Evolutionary conservation across 2,797 vertebrate genomes (phyloP), one percentile per base, ranked within the genome.

Genomic region (Pseudochromis fuscus): DNA sequence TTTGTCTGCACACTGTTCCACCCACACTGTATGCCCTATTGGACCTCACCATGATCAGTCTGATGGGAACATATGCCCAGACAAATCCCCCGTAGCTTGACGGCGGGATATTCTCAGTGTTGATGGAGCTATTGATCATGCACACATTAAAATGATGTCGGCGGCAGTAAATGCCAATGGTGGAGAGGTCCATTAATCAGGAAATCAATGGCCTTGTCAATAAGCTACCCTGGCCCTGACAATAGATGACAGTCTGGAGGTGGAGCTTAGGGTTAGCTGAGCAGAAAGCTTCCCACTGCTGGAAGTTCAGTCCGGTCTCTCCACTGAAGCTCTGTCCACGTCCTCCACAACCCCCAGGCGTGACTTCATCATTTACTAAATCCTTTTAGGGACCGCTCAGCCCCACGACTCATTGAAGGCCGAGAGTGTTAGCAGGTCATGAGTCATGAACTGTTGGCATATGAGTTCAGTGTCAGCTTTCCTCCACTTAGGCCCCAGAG

Each of bases 81-180:
- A 81, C 79, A 52, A 86, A 81, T 82, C 77, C 75, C 89, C 92
- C 44, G 89, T 82, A 77, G 89, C 77, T 89, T 92, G 94, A 88
- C 94, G 85, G 94, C 88, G 84, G 93, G 94, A 93, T 84, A 94
- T 95, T 94, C 90, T 92, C 84, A 70, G 82, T 88, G 92, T 91
- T 95, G 94, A 96, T 95, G 92, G 92, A 93, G 90, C 86, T 95
- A 97, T 97, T 93, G 96, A 96, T 96, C 94, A 94, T 59, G 90
- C 86, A 93, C 94, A 94, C 94, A 95, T 96, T 96, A 95, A 96
- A 97, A 97, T 96, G 83, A 95, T 95, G 94, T 95, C 89, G 92
- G 91, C 93, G 90, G 91, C 78, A 88, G 94, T 90, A 94, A 95
- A 95, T 18, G 89, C 83, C 94, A 94, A 94, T 95, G 91, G 91